These are phyloP conservation scores for Eustalomyia histrio DNA, from an alignment of 2,888 invertebrate species.

Conservation along the genomic window DNA sequence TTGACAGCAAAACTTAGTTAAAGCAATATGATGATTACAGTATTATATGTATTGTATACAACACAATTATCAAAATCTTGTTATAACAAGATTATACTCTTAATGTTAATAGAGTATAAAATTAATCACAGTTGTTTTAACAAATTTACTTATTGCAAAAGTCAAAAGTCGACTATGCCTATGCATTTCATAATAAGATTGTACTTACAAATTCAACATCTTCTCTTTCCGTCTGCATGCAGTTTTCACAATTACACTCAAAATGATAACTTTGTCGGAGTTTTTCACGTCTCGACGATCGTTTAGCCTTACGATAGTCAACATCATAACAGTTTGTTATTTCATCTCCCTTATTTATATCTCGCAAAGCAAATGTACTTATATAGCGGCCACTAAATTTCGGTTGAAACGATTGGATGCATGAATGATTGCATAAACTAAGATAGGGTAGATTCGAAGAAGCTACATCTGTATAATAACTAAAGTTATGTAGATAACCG, in stretches of 20 bases:
- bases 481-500: conserved; percentile 71
- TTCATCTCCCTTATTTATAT: conserved; percentile 85
- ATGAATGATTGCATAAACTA: conserved; percentile 96
- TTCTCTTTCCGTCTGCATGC: conserved; percentile 74
- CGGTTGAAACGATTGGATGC: conserved; percentile 89
- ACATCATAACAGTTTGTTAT: conserved; percentile 93
- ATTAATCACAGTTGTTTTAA: no score
- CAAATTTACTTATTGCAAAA: no score
- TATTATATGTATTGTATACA: no score
- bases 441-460: conserved; percentile 92
- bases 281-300: conserved; percentile 82
- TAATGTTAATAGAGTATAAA: no score
- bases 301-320: conserved; percentile 84
- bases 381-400: conserved; percentile 86
- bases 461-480: conserved; percentile 81
- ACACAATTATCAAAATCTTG: no score
- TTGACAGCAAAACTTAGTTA: no score
- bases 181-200: neutral
- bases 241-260: conserved; percentile 87
- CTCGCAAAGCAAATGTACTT: conserved; percentile 85
- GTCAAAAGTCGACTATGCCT: no score
- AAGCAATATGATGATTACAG: no score
- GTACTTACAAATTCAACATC: conserved; percentile 49
- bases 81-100: no score
- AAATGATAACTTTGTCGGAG: conserved; percentile 89